phyloP scores from a whole-genome alignment of 2,113 vertebrate genomes.

The Rhea americana region DNA sequence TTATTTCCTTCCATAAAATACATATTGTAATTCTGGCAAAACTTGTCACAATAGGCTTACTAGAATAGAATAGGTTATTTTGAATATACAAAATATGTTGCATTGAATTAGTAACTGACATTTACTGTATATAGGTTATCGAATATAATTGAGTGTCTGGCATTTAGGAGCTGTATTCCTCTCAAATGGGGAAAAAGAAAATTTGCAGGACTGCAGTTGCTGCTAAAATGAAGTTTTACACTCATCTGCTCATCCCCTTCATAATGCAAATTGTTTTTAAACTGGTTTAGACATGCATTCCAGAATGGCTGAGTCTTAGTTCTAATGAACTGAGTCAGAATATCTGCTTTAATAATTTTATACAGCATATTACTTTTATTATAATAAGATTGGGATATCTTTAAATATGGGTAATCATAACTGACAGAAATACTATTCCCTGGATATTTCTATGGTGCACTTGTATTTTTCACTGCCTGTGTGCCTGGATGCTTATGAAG shows the following conservation, averaged over 20 bases:
- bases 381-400: background rate
- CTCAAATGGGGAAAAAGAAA: background rate
- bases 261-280: background rate
- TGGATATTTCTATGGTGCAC: background rate
- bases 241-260: background rate
- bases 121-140: background rate
- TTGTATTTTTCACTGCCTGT: background rate
- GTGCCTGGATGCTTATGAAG: background rate
- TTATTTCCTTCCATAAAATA: slow-evolving; percentile 39
- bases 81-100: background rate
- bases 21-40: slow-evolving; percentile 5
- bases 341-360: background rate
- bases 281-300: background rate
- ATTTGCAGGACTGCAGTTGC: background rate
- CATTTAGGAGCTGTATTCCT: background rate
- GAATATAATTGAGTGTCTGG: background rate
- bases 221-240: background rate
- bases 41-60: slow-evolving; percentile 22
- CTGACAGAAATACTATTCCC: background rate
- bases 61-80: slow-evolving; percentile 1
- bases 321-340: background rate
- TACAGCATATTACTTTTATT: background rate
- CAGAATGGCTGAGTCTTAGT: background rate
- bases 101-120: background rate
- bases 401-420: background rate